Percentiles rank a stretch among this genome's conserved stretches.
phyloP scores from a whole-genome alignment of 2,888 invertebrate genomes.

The Dusona sp. region DNA sequence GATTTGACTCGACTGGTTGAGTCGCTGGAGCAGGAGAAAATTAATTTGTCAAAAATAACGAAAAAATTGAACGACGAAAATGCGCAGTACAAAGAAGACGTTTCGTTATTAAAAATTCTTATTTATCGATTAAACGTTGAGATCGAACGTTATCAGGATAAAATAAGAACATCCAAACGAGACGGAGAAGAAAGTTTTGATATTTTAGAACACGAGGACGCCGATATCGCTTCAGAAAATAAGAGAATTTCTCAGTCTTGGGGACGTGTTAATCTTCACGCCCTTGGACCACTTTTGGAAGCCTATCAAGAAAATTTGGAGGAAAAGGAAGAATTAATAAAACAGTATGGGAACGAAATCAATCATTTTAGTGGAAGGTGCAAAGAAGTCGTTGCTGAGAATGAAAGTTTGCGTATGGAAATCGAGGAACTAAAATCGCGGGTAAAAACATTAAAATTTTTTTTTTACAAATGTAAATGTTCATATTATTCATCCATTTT shows the following conservation, averaged over 20 bases:
- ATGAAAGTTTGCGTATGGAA: slow-evolving; percentile 87
- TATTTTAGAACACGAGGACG: slow-evolving; percentile 73
- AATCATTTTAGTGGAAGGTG: slow-evolving; percentile 90
- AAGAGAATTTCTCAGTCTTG: slow-evolving; percentile 85
- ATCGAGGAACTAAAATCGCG: slow-evolving; percentile 85
- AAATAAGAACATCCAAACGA: slow-evolving; percentile 84
- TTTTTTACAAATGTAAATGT: slow-evolving; percentile 42
- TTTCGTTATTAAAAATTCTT: slow-evolving; percentile 91
- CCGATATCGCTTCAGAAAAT: slow-evolving; percentile 82
- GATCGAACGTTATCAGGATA: slow-evolving; percentile 91
- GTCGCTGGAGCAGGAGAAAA: slow-evolving; percentile 75
- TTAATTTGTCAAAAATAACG: slow-evolving; percentile 68
- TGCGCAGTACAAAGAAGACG: slow-evolving; percentile 88
- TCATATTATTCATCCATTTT: neutral
- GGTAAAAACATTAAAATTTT: slow-evolving; percentile 71
- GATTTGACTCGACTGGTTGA: slow-evolving; percentile 72
- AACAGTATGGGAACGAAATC: slow-evolving; percentile 90
- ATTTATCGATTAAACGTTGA: slow-evolving; percentile 92
- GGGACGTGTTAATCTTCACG: slow-evolving; percentile 87
- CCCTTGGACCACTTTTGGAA: slow-evolving; percentile 90
- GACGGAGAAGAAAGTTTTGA: slow-evolving; percentile 66
- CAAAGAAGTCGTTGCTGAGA: slow-evolving; percentile 90
- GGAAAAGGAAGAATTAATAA: slow-evolving; percentile 91
- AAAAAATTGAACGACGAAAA: slow-evolving; percentile 86
- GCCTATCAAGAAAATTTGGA: slow-evolving; percentile 92